Evolutionary conservation across 2,888 invertebrate species (phyloP), one percentile per base, ranked within the genome.

Genomic region (Dyspetes luteomarginatus): DNA sequence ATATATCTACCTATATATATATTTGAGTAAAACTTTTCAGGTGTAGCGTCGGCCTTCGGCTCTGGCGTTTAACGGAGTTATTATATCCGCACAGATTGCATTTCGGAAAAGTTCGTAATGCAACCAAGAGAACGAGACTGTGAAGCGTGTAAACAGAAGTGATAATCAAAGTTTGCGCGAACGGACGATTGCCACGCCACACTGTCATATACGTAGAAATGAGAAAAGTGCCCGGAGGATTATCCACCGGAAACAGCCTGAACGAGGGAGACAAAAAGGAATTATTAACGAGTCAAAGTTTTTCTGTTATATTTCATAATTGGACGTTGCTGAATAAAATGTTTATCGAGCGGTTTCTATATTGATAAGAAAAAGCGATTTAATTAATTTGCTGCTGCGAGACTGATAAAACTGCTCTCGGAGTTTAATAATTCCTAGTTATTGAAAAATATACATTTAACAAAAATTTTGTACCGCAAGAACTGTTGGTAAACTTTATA

Each of bases 131-230:
- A 64, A n/a, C n/a, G n/a, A n/a, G n/a, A n/a, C n/a, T n/a, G n/a
- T n/a, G n/a, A n/a, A n/a, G 64, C 45, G 43, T 43, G 62, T 64
- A 43, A 64, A 64, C 24, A 26, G 15, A n/a, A 45, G 26, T 28
- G 64, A 64, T 64, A 48, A 64, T 64, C 45, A 28, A 64, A 64
- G 45, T 64, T 64, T 48, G 48, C 7, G 15, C 26, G 3, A 48
- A 48, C 17, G 45, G 28, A 28, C 4, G 24, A n/a, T 41, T 24
- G n/a, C n/a, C n/a, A n/a, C n/a, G n/a, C n/a, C n/a, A n/a, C 60
- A 19, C 22, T 36, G 36, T 12, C 12, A 12, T 7, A n/a, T 41
- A 19, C 2, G 12, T 15, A 9, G 45, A 26, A 48, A 41, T 45
- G 15, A 5, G 48, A 48, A 17, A 17, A 17, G 17, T 15, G 19